Conservation (phyloP, 1,140 invertebrate species). For the Melitaea cinxia region DNA sequence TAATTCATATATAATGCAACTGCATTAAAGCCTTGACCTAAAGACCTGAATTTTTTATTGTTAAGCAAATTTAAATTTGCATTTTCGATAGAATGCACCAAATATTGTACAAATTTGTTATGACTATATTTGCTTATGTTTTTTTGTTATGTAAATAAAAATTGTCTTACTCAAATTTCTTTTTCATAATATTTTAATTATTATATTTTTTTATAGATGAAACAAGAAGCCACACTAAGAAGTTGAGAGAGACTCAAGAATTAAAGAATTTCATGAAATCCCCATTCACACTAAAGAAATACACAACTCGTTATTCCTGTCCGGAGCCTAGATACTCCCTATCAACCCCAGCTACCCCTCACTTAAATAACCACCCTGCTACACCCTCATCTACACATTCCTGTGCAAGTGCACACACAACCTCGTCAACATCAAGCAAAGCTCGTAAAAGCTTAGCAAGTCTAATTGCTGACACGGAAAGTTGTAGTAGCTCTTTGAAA, state of each 20-base stretch:
- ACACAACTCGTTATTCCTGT: constrained; percentile 62
- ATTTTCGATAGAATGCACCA: too few species aligned
- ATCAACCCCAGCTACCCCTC: constrained; percentile 70
- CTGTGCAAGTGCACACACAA: constrained; percentile 66
- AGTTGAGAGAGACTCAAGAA: constrained; percentile 58
- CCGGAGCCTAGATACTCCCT: constrained; percentile 56
- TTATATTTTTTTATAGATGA: constrained; percentile 48
- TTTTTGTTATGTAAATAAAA: too few species aligned
- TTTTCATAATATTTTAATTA: not conserved
- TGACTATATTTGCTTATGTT: too few species aligned
- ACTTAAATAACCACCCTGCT: constrained; percentile 60
- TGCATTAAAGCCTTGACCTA: too few species aligned
- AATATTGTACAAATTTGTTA: too few species aligned
- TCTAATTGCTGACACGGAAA: constrained; percentile 76
- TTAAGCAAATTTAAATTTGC: too few species aligned
- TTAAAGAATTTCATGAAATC: constrained; percentile 77
- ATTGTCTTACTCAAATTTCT: too few species aligned
- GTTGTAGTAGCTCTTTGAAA: constrained; percentile 79
- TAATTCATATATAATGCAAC: too few species aligned
- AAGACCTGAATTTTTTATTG: too few species aligned
- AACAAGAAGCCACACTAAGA: constrained; percentile 59
- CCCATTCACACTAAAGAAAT: constrained; percentile 73
- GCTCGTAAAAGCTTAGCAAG: constrained; percentile 70
- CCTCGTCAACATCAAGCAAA: constrained; percentile 65
- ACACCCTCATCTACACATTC: constrained; percentile 74